These are phyloP conservation scores for Microtus oregoni DNA, from an alignment of 2,113 vertebrate species.

Conservation along the genomic window DNA sequence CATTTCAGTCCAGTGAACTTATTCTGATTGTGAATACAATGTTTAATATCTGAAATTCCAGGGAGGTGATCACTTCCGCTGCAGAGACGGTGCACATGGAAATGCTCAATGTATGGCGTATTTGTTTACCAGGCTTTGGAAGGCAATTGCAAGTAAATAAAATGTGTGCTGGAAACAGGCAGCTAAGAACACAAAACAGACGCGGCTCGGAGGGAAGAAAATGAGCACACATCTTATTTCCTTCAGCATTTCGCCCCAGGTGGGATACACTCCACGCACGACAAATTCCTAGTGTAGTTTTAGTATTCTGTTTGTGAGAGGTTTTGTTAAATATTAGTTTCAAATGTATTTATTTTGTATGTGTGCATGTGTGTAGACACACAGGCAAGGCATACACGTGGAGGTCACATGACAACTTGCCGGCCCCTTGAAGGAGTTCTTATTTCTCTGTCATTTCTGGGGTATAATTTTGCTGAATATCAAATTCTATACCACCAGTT, in stretches of 20 bases:
- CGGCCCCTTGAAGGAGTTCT: neutral
- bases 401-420: neutral
- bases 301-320: neutral
- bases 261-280: neutral
- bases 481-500: neutral
- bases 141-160: slow-evolving; percentile 48
- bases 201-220: neutral
- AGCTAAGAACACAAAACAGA: neutral
- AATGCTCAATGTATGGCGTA: slow-evolving; percentile 1
- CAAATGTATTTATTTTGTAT: neutral
- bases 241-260: neutral
- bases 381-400: neutral
- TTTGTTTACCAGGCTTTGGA: slow-evolving; percentile 24
- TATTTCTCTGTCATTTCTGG: neutral
- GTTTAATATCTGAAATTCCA: neutral
- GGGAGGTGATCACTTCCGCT: neutral
- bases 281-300: neutral
- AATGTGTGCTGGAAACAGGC: neutral
- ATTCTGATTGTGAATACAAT: slow-evolving; percentile 42
- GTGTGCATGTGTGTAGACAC: no score
- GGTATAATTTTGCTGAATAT: neutral
- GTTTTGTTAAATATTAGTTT: neutral
- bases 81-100: neutral
- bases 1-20: neutral
- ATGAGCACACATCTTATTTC: neutral